A percentile compares a stretch with the other conserved stretches of the same genome.
Conservation (phyloP, 2,113 vertebrate species). For the Oryctolagus cuniculus region DNA sequence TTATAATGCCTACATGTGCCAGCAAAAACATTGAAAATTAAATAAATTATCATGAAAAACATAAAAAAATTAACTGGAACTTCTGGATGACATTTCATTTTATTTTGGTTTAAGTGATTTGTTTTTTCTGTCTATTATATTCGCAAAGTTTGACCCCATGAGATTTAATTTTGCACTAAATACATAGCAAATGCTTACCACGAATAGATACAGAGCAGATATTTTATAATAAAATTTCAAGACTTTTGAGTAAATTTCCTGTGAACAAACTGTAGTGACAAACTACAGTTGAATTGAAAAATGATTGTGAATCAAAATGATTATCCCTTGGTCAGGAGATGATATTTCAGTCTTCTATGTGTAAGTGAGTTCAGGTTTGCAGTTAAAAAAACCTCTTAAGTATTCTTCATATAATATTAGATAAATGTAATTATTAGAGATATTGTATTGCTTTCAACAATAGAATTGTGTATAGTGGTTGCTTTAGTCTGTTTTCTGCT, state of each 20-base stretch:
- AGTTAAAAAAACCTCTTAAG: neutral
- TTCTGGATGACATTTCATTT: neutral
- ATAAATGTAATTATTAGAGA: no score
- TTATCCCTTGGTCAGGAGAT: neutral
- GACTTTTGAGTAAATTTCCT: neutral
- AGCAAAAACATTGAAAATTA: neutral
- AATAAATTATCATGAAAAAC: neutral
- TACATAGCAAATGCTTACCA: neutral
- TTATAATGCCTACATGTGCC: neutral
- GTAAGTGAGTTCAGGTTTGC: neutral
- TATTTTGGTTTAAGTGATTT: neutral
- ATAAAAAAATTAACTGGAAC: neutral
- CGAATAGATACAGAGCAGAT: neutral
- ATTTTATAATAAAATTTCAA: neutral
- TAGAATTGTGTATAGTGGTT: neutral
- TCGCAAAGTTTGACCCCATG: neutral
- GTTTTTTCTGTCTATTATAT: neutral
- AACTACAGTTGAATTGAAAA: neutral
- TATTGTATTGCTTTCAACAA: neutral
- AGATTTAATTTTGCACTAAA: neutral
- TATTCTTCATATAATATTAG: neutral
- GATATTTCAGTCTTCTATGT: neutral
- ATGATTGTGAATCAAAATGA: neutral
- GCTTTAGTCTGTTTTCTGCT: neutral
- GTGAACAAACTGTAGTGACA: neutral